A percentile compares a stretch with the other conserved stretches of the same genome.
These are phyloP conservation scores for Apodemia duryi DNA, from an alignment of 2,888 invertebrate species.

Conservation along the genomic window DNA sequence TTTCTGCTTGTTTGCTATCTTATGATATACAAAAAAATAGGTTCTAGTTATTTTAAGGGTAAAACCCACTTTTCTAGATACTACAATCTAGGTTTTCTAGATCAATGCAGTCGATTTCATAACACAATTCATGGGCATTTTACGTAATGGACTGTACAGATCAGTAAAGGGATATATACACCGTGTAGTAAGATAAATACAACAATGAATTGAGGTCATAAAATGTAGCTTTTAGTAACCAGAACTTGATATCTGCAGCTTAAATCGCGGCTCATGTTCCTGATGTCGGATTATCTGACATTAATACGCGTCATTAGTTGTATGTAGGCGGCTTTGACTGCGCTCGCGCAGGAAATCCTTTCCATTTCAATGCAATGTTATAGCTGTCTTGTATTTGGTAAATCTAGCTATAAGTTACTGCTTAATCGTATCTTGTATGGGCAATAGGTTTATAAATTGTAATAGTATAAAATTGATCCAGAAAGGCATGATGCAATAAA, in stretches of 20 bases:
- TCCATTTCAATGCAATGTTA: neutral
- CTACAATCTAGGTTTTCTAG: no score
- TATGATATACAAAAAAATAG: no score
- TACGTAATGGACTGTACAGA: neutral
- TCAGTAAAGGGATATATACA: neutral
- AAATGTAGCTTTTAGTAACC: conserved; percentile 3
- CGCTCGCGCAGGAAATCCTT: conserved; percentile 6
- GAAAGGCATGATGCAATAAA: neutral
- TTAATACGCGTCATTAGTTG: conserved; percentile 14
- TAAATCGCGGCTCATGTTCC: conserved; percentile 2
- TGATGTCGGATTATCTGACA: conserved; percentile 13
- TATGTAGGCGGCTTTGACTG: conserved; percentile 10
- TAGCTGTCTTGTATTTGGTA: conserved; percentile 2
- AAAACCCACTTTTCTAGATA: no score
- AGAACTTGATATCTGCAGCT: conserved; percentile 10
- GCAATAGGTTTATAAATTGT: neutral
- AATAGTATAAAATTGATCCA: neutral
- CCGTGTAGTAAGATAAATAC: conserved; percentile 4
- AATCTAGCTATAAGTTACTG: conserved; percentile 1
- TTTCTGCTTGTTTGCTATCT: no score
- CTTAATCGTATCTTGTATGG: neutral
- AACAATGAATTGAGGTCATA: conserved; percentile 8
- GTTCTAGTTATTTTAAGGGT: no score
- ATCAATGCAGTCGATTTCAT: no score
- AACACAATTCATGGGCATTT: no score